A percentile compares a stretch with the other conserved stretches of the same genome.
Conservation (phyloP, 30 jellyfish, hydroid and myxozoan species). For the Cassiopea xamachana region DNA sequence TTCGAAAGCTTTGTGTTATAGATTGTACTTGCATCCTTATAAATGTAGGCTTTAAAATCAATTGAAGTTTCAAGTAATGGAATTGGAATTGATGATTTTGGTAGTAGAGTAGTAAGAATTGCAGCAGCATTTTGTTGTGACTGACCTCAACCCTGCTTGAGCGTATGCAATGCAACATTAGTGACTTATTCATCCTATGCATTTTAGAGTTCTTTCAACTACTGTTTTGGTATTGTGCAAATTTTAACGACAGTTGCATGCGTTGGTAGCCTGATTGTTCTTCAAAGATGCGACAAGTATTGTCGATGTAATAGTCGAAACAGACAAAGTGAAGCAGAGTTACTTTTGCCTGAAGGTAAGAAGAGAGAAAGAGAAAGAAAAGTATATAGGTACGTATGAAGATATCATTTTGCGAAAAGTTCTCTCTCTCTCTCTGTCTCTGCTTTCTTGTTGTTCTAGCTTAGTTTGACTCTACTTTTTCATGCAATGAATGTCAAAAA, state of each 20-base stretch:
- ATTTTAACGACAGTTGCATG: constrained; percentile 19
- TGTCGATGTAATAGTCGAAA: constrained; percentile 56
- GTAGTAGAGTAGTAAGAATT: no score
- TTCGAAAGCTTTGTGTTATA: no score
- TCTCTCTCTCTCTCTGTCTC: no score
- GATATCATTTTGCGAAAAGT: no score
- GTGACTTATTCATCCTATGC: neutral
- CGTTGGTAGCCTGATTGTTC: constrained; percentile 49
- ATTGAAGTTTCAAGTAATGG: no score
- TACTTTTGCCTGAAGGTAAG: neutral
- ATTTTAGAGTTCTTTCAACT: constrained; percentile 50
- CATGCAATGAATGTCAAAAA: no score
- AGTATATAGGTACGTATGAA: neutral
- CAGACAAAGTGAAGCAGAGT: neutral
- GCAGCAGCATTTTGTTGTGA: no score
- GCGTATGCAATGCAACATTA: neutral
- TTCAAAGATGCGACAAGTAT: constrained; percentile 68
- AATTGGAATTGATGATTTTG: no score
- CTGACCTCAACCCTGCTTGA: neutral
- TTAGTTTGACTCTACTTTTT: no score
- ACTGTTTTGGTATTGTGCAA: constrained; percentile 24
- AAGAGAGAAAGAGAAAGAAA: neutral
- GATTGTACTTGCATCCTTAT: no score
- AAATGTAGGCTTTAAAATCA: no score
- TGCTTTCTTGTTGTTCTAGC: no score